phyloP scores from a whole-genome alignment of 2,113 vertebrate genomes.

The Phylloscopus whistleri region DNA sequence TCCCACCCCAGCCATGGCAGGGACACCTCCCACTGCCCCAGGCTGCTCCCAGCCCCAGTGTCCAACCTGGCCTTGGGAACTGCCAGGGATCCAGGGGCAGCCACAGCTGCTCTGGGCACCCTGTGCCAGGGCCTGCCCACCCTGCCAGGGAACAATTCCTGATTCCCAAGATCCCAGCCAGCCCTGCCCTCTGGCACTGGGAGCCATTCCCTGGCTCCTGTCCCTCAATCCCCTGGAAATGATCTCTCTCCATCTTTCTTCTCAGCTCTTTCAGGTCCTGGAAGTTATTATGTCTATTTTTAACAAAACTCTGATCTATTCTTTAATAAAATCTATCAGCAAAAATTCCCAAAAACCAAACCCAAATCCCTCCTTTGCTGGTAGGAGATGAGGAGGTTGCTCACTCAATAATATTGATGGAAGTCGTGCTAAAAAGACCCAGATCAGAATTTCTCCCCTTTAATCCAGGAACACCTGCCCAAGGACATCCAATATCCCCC shows the following conservation, averaged over 20 bases:
- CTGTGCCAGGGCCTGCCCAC: too few species aligned
- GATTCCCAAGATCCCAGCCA: too few species aligned
- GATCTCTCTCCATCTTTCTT: background rate
- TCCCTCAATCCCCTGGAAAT: rapidly evolving
- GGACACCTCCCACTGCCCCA: background rate
- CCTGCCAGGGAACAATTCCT: too few species aligned
- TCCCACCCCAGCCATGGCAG: background rate
- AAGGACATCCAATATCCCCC: constrained; percentile 68
- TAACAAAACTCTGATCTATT: background rate
- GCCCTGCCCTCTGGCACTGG: too few species aligned
- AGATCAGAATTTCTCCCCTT: constrained; percentile 44
- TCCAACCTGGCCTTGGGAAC: too few species aligned
- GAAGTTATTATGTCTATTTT: background rate
- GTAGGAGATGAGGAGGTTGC: background rate
- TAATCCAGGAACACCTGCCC: constrained; percentile 76
- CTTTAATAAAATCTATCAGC: background rate
- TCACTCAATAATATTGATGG: constrained; percentile 15
- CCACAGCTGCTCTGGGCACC: too few species aligned
- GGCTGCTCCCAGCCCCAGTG: too few species aligned
- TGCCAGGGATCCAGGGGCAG: too few species aligned
- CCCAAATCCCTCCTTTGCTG: background rate
- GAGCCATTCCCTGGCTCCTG: background rate
- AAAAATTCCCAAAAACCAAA: background rate
- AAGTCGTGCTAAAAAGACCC: background rate
- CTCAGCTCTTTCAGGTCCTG: background rate